phyloP scores from a whole-genome alignment of 2,888 invertebrate genomes.

The Scaptomyza tumidula region DNA sequence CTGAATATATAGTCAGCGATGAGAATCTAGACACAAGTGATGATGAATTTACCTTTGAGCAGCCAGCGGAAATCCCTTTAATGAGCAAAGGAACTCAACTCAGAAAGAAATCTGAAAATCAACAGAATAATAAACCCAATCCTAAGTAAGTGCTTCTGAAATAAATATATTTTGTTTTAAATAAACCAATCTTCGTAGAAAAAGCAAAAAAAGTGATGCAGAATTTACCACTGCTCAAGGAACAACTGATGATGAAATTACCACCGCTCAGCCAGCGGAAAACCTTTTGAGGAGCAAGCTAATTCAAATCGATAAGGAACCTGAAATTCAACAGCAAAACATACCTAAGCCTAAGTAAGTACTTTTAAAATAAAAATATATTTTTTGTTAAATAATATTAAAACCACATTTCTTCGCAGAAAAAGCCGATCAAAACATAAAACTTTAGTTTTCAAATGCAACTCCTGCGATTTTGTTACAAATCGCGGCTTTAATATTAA shows the following conservation, averaged over 20 bases:
- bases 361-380: too few species aligned
- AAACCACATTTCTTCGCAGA: too few species aligned
- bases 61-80: background rate
- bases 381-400: too few species aligned
- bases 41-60: background rate
- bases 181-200: slow-evolving; percentile 12
- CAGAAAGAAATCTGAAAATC: background rate
- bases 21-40: background rate
- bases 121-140: slow-evolving; percentile 14
- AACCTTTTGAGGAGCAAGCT: too few species aligned
- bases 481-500: slow-evolving; percentile 44
- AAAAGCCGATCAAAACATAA: slow-evolving; percentile 10
- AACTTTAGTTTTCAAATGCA: slow-evolving; percentile 32
- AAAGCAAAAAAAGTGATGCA: too few species aligned
- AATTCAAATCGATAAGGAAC: too few species aligned
- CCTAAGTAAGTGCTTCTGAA: slow-evolving; percentile 27
- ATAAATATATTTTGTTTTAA: background rate
- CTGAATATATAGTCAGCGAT: background rate
- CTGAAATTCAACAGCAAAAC: too few species aligned
- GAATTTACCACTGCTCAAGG: too few species aligned
- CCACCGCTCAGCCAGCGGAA: too few species aligned
- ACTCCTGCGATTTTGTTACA: slow-evolving; percentile 39
- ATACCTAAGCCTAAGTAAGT: too few species aligned
- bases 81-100: background rate
- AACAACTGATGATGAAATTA: too few species aligned